These are phyloP conservation scores for Melinaea marsaeus DNA, from an alignment of 2,888 invertebrate genomes.

Conservation along the genomic window DNA sequence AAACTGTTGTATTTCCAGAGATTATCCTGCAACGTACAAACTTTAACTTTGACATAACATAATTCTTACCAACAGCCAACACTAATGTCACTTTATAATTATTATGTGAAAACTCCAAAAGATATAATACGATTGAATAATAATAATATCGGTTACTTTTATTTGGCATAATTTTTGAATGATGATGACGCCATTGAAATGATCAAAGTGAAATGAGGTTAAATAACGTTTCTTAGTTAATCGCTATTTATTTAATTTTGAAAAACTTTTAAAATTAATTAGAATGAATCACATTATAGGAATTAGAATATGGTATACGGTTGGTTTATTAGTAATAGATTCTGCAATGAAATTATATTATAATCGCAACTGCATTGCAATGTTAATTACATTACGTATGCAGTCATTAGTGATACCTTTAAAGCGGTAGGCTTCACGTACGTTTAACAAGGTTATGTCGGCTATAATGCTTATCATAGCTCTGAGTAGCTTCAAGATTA, in stretches of 20 bases:
- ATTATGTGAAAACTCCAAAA: too few relatives aligned
- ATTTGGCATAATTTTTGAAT: too few relatives aligned
- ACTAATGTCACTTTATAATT: too few relatives aligned
- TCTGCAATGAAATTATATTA: constrained; percentile 8
- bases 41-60: too few relatives aligned
- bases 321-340: background rate
- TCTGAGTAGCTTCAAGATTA: constrained; percentile 29
- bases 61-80: too few relatives aligned
- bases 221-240: constrained; percentile 42
- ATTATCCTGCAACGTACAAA: too few relatives aligned
- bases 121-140: constrained; percentile 3
- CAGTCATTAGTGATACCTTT: constrained; percentile 40
- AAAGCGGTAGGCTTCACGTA: constrained; percentile 33
- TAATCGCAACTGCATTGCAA: constrained; percentile 26
- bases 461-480: constrained; percentile 33
- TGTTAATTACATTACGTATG: constrained; percentile 36
- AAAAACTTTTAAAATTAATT: too few relatives aligned
- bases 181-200: constrained; percentile 50
- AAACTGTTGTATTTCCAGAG: too few relatives aligned
- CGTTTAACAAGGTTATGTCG: constrained; percentile 36
- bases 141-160: constrained; percentile 24
- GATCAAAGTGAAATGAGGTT: constrained; percentile 72
- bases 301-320: constrained; percentile 10
- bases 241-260: constrained; percentile 35
- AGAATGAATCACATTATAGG: too few relatives aligned